Conservation (phyloP, 2,113 vertebrate genomes). For the Mesocricetus auratus region DNA sequence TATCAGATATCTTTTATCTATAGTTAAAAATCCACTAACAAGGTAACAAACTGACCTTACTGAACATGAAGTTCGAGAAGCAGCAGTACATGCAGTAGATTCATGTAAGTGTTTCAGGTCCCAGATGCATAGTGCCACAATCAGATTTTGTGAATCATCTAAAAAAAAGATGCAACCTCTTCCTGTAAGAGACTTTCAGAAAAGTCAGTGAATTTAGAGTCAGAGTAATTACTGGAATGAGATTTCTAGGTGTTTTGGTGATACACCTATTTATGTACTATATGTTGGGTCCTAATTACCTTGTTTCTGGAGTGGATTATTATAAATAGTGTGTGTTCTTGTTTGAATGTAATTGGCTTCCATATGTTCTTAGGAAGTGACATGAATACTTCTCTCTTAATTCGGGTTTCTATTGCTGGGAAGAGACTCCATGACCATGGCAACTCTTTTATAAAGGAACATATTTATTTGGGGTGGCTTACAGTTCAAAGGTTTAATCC, state of each 20-base stretch:
- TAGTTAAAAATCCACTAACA: not conserved
- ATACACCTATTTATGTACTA: not conserved
- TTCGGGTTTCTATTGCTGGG: not conserved
- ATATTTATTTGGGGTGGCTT: not conserved
- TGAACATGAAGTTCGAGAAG: not conserved
- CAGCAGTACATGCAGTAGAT: accelerated
- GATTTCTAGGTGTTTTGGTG: not conserved
- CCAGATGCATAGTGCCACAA: not conserved
- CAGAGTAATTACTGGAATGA: not conserved
- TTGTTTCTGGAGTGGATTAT: not conserved
- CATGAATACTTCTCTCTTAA: not conserved
- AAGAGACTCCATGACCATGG: not conserved
- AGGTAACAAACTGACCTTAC: not conserved
- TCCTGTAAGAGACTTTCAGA: not conserved
- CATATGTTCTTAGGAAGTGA: not conserved
- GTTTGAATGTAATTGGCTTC: not conserved
- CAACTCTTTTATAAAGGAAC: not conserved
- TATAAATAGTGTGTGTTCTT: not conserved
- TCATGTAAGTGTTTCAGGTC: not conserved
- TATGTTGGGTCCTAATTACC: not conserved
- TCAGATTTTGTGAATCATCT: not conserved
- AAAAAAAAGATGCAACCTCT: not conserved
- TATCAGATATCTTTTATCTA: not conserved
- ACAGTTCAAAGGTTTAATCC: not conserved
- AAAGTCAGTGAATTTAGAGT: not conserved